Evolutionary conservation across 2,888 invertebrate species (phyloP), one percentile per base, ranked within the genome.

Genomic region (Deilephila elpenor): DNA sequence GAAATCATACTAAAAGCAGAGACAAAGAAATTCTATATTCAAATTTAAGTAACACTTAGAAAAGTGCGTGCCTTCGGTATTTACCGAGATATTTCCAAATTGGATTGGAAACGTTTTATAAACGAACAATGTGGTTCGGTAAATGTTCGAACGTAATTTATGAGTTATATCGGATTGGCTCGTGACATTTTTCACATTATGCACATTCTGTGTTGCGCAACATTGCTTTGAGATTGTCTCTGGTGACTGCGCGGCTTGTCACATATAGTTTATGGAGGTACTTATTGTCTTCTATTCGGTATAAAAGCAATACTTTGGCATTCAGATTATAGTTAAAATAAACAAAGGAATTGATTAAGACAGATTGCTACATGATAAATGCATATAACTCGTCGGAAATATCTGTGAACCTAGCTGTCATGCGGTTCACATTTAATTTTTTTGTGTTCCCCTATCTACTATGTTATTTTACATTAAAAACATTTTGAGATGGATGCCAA

Each of bases 121-220:
- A 64, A 61, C 25, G 61, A 25, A 67, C 44, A 67, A 44, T 51
- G 17, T 14, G 59, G 71, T 71, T 5, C 20, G 59, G 51, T 29
- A 60, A 53, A 56, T 44, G n/a, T 60, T n/a, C 61, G 29, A 44
- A 37, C 19, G 73, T 62, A 71, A 73, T 62, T 71, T 71, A 73
- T 74, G 64, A 71, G 61, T 37, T 53, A 74, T 61, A 59, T 67
- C 60, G 67, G 59, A 75, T 64, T 73, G 44, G 71, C 56, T 60
- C 73, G 19, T 67, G 60, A 32, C 73, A 64, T 62, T 70, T 19
- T 61, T 34, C 71, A 59, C 75, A 59, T 67, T 76, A 79, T 77
- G 76, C 77, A 75, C 76, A 73, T 73, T 74, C 73, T 75, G 64
- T 77, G 78, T 77, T 71, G 71, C 71, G 71, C 73, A 73, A 75